These are phyloP conservation scores for Musca domestica DNA, from an alignment of 1,140 invertebrate species.

Conservation along the genomic window DNA sequence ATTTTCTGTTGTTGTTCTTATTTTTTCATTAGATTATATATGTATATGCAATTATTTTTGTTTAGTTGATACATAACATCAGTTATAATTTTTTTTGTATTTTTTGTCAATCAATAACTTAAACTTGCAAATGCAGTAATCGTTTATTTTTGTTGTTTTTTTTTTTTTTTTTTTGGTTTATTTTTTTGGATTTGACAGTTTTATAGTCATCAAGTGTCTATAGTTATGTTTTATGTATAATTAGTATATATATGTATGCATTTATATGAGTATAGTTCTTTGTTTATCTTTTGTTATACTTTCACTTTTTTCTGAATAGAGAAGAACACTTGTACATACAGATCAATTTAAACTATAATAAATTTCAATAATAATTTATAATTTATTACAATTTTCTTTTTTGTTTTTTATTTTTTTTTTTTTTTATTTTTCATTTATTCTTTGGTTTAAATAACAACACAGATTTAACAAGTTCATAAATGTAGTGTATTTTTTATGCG, in stretches of 20 bases:
- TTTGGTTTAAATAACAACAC: conserved; percentile 10
- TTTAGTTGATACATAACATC: too few relatives aligned
- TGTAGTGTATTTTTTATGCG: too few relatives aligned
- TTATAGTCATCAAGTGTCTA: background rate
- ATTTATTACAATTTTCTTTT: too few relatives aligned
- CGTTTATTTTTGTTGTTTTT: background rate
- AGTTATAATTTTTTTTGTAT: background rate
- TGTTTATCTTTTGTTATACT: too few relatives aligned
- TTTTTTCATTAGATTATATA: too few relatives aligned
- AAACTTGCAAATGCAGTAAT: conserved; percentile 15
- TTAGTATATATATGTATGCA: too few relatives aligned
- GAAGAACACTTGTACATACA: conserved; percentile 18
- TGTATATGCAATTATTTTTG: too few relatives aligned
- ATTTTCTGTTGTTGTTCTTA: background rate
- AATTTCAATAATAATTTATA: background rate
- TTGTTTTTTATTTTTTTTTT: background rate
- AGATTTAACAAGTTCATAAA: conserved; percentile 2
- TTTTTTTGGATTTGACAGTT: too few relatives aligned
- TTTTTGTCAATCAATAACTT: conserved; percentile 7
- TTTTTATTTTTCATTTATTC: background rate
- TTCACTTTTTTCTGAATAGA: background rate
- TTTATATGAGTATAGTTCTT: too few relatives aligned
- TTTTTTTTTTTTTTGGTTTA: background rate
- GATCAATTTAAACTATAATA: conserved; percentile 15
- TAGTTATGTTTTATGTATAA: too few relatives aligned